A percentile compares a stretch with the other conserved stretches of the same genome.
phyloP scores from a whole-genome alignment of 2,888 invertebrate genomes.

The Clanis bilineata region DNA sequence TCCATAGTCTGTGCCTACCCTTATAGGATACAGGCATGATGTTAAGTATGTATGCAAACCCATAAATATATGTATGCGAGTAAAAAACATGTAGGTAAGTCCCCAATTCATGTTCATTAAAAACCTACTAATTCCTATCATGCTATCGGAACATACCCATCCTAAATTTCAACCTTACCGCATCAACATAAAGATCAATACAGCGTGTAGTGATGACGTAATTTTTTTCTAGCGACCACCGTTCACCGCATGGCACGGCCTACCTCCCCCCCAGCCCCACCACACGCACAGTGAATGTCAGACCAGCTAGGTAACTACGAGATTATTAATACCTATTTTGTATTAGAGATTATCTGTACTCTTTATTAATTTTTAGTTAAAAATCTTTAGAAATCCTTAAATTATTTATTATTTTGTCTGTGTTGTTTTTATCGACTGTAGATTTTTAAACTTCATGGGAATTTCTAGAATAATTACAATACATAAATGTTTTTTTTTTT shows the following conservation, averaged over 20 bases:
- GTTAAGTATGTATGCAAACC: background rate
- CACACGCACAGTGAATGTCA: slow-evolving; percentile 14
- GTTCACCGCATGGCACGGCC: slow-evolving; percentile 32
- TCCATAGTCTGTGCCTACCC: too few relatives aligned
- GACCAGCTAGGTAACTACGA: background rate
- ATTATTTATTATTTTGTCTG: too few relatives aligned
- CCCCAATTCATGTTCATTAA: background rate
- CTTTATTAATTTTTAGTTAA: too few relatives aligned
- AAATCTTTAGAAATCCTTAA: too few relatives aligned
- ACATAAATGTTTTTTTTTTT: too few relatives aligned
- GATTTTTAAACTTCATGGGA: background rate
- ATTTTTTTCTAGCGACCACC: slow-evolving; percentile 37
- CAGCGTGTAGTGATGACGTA: slow-evolving; percentile 23
- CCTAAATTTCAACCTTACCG: background rate
- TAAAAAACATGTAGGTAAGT: background rate
- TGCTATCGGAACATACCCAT: background rate
- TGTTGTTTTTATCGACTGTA: too few relatives aligned
- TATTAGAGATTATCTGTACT: background rate
- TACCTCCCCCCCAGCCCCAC: slow-evolving; percentile 32
- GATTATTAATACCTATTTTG: background rate
- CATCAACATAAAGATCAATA: slow-evolving; percentile 1
- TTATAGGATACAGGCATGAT: too few relatives aligned
- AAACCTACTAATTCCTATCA: too few relatives aligned
- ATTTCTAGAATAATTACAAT: background rate
- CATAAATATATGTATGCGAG: background rate